phyloP scores from a whole-genome alignment of 2,797 vertebrate species.

The Myripristis murdjan region DNA sequence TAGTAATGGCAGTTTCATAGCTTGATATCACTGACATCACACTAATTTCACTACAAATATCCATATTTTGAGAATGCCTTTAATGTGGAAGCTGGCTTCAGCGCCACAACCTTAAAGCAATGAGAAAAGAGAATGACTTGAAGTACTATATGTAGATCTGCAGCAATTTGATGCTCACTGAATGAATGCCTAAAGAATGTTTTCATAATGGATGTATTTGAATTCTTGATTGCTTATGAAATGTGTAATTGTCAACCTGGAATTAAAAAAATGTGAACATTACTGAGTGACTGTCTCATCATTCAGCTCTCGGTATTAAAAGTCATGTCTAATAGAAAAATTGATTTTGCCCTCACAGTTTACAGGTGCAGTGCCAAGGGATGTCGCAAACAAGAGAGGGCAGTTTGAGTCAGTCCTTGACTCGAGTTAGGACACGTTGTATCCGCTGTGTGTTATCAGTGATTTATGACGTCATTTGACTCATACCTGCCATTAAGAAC shows the following conservation, averaged over 20 bases:
- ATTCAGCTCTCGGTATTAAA: neutral
- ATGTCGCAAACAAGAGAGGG: too few species aligned
- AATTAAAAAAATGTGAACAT: constrained; percentile 78
- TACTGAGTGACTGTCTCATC: neutral
- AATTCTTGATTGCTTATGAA: constrained; percentile 73
- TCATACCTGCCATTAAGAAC: neutral
- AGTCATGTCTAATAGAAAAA: too few species aligned
- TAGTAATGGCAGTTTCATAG: constrained; percentile 62
- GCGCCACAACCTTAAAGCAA: constrained; percentile 62
- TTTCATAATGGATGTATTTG: constrained; percentile 78
- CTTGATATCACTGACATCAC: constrained; percentile 60
- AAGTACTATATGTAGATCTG: constrained; percentile 65
- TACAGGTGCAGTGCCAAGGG: too few species aligned
- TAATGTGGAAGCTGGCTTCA: constrained; percentile 67
- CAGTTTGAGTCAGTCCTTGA: too few species aligned
- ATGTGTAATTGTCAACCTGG: constrained; percentile 64
- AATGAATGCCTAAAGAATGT: constrained; percentile 77
- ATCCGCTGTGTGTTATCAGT: neutral
- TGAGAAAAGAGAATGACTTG: constrained; percentile 67
- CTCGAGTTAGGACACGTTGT: too few species aligned
- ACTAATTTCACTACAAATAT: constrained; percentile 46
- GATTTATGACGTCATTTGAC: neutral
- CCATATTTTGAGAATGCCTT: constrained; percentile 66
- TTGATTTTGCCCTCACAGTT: too few species aligned
- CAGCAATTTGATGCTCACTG: constrained; percentile 71